Evolutionary conservation across 2,113 vertebrate genomes (phyloP).

Genomic region (Bos indicus): DNA sequence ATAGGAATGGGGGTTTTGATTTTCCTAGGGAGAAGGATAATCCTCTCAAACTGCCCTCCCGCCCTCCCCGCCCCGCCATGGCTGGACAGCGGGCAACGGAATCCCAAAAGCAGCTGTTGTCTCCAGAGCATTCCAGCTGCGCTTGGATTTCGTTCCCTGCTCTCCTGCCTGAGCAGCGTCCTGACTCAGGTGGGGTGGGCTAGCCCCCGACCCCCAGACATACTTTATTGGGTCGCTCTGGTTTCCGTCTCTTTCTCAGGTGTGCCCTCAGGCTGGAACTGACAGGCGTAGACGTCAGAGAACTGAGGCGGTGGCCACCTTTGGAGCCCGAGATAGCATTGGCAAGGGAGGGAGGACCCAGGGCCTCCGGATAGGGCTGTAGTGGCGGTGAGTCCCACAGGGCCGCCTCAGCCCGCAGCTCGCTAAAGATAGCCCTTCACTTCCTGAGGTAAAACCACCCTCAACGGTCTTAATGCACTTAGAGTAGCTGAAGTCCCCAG

Average conservation of each 20-base stretch:
- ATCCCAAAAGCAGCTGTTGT: constrained; percentile 91
- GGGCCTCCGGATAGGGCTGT: not conserved
- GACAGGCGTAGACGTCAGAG: not conserved
- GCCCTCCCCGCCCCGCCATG: not conserved
- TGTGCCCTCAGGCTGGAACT: not conserved
- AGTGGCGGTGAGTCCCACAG: constrained; percentile 15
- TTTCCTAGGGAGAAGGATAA: not conserved
- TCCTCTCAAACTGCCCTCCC: not conserved
- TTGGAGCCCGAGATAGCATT: not conserved
- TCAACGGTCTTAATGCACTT: not conserved
- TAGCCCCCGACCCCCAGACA: not conserved
- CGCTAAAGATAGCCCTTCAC: constrained; percentile 66
- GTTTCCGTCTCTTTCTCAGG: not conserved
- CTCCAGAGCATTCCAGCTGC: constrained; percentile 82
- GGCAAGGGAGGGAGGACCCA: not conserved
- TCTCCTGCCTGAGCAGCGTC: constrained; percentile 74
- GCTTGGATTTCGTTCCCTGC: constrained; percentile 86
- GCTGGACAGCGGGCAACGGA: constrained; percentile 84
- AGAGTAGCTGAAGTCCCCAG: not conserved
- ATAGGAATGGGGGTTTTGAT: not conserved
- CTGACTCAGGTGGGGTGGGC: not conserved
- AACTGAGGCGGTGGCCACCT: not conserved
- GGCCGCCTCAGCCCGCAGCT: not conserved
- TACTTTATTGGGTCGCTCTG: not conserved
- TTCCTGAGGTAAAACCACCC: constrained; percentile 71